Evolutionary conservation across 2,113 vertebrate species (phyloP), one percentile per base, ranked within the genome.

Genomic region (Dinomys branickii): DNA sequence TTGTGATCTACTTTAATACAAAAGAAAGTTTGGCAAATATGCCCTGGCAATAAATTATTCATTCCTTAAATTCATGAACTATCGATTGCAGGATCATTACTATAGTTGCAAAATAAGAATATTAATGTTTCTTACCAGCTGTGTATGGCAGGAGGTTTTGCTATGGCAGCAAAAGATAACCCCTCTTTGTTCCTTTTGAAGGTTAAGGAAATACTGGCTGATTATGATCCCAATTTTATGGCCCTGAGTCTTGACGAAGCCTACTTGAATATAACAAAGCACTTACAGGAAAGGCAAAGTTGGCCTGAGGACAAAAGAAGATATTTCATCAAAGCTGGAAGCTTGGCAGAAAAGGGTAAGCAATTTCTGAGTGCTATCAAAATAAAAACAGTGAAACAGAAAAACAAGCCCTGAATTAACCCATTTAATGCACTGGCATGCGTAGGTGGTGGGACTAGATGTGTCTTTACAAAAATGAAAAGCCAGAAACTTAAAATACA

Each of bases 231-330:
- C 56, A 98, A 99, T 95, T 99, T 99, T 98, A 98, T 99, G 98
- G 98, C 99, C 75, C 5, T 99, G 99, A 99, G 99, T 97, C 99
- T 99, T 97, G 99, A 99, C 98, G 99, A 99, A 98, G 99, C 99
- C 59, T 99, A 99, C 98, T 98, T 99, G 98, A 99, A 99, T 96
- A 99, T 99, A 97, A 99, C 99, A 96, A 98, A 99, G 19, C 99
- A 99, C 97, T 98, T 99, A 98, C 98, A 99, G 52, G 98, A 99
- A 98, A 99, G 99, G 94, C 97, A 98, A 94, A 98, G 97, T 94
- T 99, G 99, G 99, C 98, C 99, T 44, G 99, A 99, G 87, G 98
- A 99, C 54, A 98, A 97, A 97, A 99, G 99, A 90, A 99, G 97
- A 47, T 99, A 99, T 97, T 94, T 94, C 86, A 97, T 98, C 85